Percentiles rank a stretch among this genome's conserved stretches.
phyloP scores from a whole-genome alignment of 2,113 vertebrate genomes.

The Cynopterus brachyotis region DNA sequence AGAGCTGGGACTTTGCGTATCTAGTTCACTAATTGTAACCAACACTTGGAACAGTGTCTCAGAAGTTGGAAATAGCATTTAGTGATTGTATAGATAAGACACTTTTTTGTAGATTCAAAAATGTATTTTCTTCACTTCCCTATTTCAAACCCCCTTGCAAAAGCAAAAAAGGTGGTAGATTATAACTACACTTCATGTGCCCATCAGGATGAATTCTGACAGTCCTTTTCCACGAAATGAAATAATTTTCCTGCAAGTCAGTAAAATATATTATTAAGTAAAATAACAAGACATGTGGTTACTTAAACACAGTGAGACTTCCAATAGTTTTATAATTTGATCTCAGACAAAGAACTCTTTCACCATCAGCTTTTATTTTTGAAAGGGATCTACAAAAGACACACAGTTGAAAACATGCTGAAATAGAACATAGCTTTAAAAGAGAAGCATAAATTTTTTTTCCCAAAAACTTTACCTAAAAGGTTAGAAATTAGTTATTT shows the following conservation, averaged over 20 bases:
- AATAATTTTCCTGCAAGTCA: background rate
- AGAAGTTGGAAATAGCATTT: background rate
- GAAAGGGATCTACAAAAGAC: background rate
- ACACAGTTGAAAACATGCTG: background rate
- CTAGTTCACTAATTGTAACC: background rate
- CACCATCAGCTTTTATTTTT: slow-evolving; percentile 46
- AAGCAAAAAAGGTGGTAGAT: background rate
- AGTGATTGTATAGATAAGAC: background rate
- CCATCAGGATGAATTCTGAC: background rate
- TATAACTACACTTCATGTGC: background rate
- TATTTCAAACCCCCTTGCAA: background rate
- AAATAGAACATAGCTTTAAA: slow-evolving; percentile 5
- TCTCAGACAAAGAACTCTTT: background rate
- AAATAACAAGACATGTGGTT: background rate
- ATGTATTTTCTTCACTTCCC: background rate
- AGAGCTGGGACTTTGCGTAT: background rate
- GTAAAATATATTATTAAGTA: background rate
- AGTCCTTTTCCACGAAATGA: background rate
- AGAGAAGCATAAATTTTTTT: background rate
- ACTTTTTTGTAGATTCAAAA: background rate
- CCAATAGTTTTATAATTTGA: background rate
- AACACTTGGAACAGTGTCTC: background rate
- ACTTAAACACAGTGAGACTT: background rate
- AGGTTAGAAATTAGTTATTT: background rate
- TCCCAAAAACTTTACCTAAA: background rate